Conservation (phyloP, 1,140 invertebrate species). For the Apis laboriosa region DNA sequence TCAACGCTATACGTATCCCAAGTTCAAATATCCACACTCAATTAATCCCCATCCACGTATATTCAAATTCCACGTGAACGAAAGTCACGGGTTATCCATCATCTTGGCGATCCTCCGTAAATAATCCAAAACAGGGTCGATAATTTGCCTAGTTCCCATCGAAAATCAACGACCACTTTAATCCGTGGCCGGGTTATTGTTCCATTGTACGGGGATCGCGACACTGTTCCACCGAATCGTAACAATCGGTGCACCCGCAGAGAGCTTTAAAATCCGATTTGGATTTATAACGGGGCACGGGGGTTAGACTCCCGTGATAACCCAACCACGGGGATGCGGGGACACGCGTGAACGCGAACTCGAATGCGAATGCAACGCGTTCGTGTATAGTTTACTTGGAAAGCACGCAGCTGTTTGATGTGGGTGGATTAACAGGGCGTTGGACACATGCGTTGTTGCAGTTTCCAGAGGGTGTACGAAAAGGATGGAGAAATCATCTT, state of each 20-base stretch:
- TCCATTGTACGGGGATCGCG: not conserved
- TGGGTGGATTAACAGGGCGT: constrained; percentile 54
- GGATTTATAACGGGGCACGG: constrained; percentile 37
- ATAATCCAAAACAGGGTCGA: not conserved
- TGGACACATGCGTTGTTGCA: constrained; percentile 52
- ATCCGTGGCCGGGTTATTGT: constrained; percentile 51
- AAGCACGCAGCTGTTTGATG: constrained; percentile 55
- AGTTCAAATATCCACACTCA: no score
- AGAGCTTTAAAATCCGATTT: constrained; percentile 47
- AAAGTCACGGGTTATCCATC: no score
- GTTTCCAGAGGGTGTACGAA: constrained; percentile 12
- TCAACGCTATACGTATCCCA: no score
- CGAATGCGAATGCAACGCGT: not conserved
- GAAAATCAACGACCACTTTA: constrained; percentile 48
- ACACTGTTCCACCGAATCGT: constrained; percentile 34
- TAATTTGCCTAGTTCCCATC: not conserved
- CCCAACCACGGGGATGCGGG: not conserved
- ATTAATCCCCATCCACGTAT: no score
- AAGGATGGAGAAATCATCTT: no score
- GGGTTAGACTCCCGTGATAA: constrained; percentile 31
- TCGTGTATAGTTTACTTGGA: constrained; percentile 29
- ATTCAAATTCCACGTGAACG: no score
- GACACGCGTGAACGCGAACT: not conserved
- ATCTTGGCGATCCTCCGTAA: no score
- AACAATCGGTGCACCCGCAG: constrained; percentile 34